phyloP scores from a whole-genome alignment of 2,797 vertebrate species.

The Potorous gilbertii region DNA sequence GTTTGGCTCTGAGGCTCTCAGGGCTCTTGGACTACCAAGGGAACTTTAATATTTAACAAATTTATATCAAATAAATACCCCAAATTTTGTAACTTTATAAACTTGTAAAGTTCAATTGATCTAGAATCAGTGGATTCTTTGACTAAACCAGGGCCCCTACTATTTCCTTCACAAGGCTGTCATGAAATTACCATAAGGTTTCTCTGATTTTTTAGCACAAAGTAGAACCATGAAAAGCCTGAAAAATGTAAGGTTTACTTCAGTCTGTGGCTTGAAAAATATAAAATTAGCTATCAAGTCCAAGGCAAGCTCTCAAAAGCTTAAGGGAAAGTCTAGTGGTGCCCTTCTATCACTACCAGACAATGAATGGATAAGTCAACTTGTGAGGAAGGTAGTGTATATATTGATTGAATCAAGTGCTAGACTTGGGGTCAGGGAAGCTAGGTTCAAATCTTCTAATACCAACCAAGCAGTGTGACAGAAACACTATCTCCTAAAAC shows the following conservation, averaged over 20 bases:
- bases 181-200: background rate
- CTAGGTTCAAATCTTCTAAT: background rate
- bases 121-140: background rate
- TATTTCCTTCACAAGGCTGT: background rate
- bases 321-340: background rate
- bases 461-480: background rate
- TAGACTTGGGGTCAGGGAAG: background rate
- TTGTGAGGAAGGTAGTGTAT: background rate
- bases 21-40: background rate
- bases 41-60: background rate
- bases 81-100: background rate
- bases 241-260: background rate
- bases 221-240: background rate
- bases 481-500: background rate
- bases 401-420: background rate
- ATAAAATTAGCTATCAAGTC: background rate
- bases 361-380: background rate
- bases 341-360: background rate
- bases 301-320: background rate
- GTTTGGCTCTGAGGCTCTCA: background rate
- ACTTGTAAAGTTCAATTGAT: background rate
- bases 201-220: background rate
- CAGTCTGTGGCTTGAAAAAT: background rate
- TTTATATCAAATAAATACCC: background rate
- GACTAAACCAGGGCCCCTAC: background rate